These are phyloP conservation scores for Perdix hodgsoniae DNA, from an alignment of 2,797 vertebrate genomes.

Conservation along the genomic window DNA sequence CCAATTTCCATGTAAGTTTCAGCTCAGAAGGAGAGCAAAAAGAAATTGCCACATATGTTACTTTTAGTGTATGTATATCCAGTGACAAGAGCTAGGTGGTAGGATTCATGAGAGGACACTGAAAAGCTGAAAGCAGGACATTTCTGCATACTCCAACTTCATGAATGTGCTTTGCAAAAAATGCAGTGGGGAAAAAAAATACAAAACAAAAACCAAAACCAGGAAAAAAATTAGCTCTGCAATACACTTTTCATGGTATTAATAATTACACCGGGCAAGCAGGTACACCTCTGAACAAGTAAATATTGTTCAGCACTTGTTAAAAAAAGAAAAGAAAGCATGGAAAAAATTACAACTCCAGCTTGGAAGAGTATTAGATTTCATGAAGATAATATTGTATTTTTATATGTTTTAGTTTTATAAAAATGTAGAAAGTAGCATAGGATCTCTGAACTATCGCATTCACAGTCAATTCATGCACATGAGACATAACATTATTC, in stretches of 20 bases:
- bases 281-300: neutral
- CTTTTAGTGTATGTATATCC: neutral
- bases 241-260: neutral
- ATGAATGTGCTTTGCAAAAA: neutral
- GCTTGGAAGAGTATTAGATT: neutral
- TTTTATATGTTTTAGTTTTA: neutral
- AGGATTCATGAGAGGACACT: fast-evolving
- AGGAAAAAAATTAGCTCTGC: neutral
- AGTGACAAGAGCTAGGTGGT: neutral
- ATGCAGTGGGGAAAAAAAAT: neutral
- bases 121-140: neutral
- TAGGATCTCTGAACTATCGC: neutral
- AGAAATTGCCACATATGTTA: neutral
- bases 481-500: neutral
- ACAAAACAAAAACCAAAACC: neutral
- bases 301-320: neutral
- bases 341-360: neutral
- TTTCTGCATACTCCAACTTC: neutral
- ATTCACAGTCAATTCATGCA: neutral
- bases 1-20: neutral
- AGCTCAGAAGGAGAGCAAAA: neutral
- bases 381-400: neutral
- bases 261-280: neutral
- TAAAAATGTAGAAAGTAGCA: neutral
- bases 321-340: neutral